A percentile compares a stretch with the other conserved stretches of the same genome.
Conservation (phyloP, 1,140 invertebrate species). For the Drosophila hydei region DNA sequence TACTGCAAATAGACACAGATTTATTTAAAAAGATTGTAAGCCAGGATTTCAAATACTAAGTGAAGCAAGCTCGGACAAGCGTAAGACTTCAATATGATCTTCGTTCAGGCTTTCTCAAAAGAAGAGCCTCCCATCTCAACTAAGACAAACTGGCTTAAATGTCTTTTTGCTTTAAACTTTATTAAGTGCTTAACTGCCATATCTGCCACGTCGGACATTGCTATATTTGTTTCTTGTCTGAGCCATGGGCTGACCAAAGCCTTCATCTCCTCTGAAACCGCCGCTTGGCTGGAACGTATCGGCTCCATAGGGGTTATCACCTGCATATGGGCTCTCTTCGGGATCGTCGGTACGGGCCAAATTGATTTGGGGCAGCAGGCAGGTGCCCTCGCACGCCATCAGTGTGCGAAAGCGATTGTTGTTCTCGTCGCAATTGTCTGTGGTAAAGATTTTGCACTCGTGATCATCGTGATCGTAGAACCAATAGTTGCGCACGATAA, state of each 20-base stretch:
- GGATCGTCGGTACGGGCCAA: constrained; percentile 43
- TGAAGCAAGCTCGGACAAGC: no score
- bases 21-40: no score
- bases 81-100: no score
- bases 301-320: constrained; percentile 14
- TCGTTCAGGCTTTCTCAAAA: no score
- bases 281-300: neutral
- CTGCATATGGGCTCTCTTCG: constrained; percentile 28
- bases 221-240: constrained; percentile 46
- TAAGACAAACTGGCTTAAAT: neutral
- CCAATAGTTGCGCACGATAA: constrained; percentile 69
- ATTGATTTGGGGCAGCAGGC: constrained; percentile 53
- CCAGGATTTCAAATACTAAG: no score
- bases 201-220: constrained; percentile 29
- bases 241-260: constrained; percentile 51
- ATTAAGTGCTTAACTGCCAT: constrained; percentile 31
- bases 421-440: constrained; percentile 76
- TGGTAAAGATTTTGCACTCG: constrained; percentile 74
- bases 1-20: no score
- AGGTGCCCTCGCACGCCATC: constrained; percentile 69
- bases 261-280: constrained; percentile 7
- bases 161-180: neutral
- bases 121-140: neutral
- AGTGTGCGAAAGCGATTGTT: constrained; percentile 67
- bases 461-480: constrained; percentile 75